These are phyloP conservation scores for Morpho deidamia DNA, from an alignment of 2,888 invertebrate genomes.

Conservation along the genomic window DNA sequence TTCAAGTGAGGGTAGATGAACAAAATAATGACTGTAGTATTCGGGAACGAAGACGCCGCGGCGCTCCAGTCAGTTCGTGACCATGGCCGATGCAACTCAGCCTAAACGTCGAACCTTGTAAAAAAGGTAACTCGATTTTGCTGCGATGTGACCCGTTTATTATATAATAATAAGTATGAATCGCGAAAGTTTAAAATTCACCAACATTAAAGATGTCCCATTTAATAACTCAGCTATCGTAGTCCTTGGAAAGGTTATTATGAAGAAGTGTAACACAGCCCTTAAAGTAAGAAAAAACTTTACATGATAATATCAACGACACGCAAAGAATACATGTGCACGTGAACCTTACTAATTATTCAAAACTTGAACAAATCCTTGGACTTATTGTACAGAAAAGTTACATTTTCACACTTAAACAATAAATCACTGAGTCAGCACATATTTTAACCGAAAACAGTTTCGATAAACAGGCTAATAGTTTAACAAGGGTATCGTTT, in stretches of 20 bases:
- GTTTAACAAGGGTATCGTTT: neutral
- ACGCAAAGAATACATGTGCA: constrained; percentile 42
- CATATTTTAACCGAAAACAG: neutral
- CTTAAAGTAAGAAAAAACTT: constrained; percentile 42
- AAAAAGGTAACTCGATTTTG: too few relatives aligned
- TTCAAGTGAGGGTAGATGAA: too few relatives aligned
- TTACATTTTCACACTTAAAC: too few relatives aligned
- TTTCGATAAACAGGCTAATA: neutral
- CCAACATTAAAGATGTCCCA: too few relatives aligned
- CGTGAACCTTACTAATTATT: constrained; percentile 58
- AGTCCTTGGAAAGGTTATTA: neutral
- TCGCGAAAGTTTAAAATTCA: too few relatives aligned
- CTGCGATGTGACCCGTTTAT: too few relatives aligned
- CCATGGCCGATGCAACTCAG: too few relatives aligned
- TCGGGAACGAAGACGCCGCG: too few relatives aligned
- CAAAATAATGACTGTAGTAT: too few relatives aligned
- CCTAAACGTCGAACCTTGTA: too few relatives aligned
- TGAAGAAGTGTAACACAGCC: constrained; percentile 6
- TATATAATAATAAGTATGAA: too few relatives aligned
- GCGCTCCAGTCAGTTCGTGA: too few relatives aligned
- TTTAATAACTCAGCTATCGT: neutral
- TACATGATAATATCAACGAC: constrained; percentile 48
- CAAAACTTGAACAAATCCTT: constrained; percentile 54
- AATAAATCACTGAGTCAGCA: neutral
- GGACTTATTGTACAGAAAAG: constrained; percentile 41